Conservation (phyloP, 2,888 invertebrate species). For the Drosophila cognata region DNA sequence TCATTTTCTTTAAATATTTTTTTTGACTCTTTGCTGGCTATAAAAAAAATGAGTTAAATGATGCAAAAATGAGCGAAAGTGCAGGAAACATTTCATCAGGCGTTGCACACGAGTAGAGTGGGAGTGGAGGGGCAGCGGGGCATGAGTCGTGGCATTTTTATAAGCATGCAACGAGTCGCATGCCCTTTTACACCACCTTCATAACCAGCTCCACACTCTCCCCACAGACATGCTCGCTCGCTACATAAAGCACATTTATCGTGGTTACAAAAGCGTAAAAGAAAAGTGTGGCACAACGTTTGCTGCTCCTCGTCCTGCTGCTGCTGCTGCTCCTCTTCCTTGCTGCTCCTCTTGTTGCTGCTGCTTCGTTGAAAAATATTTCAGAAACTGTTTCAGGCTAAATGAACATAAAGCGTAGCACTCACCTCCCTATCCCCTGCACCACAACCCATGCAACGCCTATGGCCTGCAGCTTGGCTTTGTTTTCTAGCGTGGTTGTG, state of each 20-base stretch:
- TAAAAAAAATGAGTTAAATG: conserved; percentile 33
- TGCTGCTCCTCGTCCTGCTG: conserved; percentile 2
- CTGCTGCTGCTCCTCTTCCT: neutral
- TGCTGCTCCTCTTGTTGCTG: neutral
- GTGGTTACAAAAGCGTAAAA: conserved; percentile 81
- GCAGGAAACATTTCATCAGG: conserved; percentile 80
- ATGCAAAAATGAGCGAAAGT: conserved; percentile 69
- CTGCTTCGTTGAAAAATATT: conserved; percentile 67
- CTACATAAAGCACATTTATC: conserved; percentile 80
- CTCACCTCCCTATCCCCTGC: neutral
- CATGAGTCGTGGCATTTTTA: conserved; percentile 23
- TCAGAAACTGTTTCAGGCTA: conserved; percentile 79
- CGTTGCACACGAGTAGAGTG: conserved; percentile 4
- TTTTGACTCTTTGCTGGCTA: conserved; percentile 32
- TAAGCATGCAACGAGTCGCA: conserved; percentile 29
- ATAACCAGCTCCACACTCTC: neutral
- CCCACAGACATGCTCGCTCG: conserved; percentile 47
- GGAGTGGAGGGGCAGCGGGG: neutral
- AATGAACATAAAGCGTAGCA: conserved; percentile 73
- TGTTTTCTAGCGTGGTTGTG: conserved; percentile 52
- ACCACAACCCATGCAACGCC: conserved; percentile 1
- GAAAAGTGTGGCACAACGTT: conserved; percentile 70
- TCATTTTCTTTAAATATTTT: conserved; percentile 4
- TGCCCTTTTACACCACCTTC: conserved; percentile 22
- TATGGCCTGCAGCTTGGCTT: conserved; percentile 63